phyloP scores from a whole-genome alignment of 2,113 vertebrate genomes.

The Lonchura striata region DNA sequence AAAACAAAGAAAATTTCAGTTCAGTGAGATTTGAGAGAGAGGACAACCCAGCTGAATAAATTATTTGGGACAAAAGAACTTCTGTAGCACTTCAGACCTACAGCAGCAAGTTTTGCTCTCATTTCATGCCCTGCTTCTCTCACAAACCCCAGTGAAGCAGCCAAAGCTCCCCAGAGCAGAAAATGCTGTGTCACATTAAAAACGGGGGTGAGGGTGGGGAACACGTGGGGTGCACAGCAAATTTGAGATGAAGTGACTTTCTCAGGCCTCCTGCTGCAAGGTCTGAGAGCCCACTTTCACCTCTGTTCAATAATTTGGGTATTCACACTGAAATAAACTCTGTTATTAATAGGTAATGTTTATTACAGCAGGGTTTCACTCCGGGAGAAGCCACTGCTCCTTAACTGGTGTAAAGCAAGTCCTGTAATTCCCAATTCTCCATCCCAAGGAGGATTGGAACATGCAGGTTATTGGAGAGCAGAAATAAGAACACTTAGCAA shows the following conservation, averaged over 20 bases:
- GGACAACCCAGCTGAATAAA: background rate
- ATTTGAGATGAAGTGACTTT: background rate
- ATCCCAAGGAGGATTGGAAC: background rate
- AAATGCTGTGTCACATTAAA: background rate
- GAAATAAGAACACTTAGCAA: background rate
- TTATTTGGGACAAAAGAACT: background rate
- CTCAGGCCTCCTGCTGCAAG: background rate
- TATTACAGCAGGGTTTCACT: background rate
- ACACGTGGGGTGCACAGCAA: background rate
- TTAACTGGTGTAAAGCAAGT: background rate
- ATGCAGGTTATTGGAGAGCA: background rate
- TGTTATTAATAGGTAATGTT: background rate
- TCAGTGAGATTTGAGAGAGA: background rate
- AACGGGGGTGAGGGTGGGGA: background rate
- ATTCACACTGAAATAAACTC: background rate
- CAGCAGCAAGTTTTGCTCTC: background rate
- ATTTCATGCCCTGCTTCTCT: background rate
- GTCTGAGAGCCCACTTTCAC: background rate
- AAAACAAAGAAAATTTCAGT: background rate
- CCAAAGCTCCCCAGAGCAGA: background rate
- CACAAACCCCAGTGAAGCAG: background rate
- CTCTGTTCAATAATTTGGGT: background rate
- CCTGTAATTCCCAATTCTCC: background rate
- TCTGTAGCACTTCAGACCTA: background rate
- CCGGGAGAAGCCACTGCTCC: background rate